Conservation (phyloP, 2,797 vertebrate species). For the Eulemur albifrons region DNA sequence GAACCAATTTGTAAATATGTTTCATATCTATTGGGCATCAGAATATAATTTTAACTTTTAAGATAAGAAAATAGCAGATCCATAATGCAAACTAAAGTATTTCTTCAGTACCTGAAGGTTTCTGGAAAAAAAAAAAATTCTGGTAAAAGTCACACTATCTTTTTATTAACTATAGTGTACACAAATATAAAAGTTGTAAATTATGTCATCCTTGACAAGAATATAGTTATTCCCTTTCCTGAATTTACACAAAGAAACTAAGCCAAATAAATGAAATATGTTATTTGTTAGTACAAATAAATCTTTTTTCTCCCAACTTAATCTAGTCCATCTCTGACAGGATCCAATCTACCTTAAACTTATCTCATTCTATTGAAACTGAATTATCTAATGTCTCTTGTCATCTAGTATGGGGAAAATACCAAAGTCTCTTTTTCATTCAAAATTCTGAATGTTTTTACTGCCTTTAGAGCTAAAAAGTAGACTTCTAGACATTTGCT, state of each 20-base stretch:
- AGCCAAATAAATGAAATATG: slow-evolving; percentile 6
- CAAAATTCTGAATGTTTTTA: not conserved
- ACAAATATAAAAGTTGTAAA: slow-evolving; percentile 22
- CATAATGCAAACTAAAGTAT: not conserved
- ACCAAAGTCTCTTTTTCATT: not conserved
- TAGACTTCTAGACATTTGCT: not conserved
- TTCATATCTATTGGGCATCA: not conserved
- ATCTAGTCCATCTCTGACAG: not conserved
- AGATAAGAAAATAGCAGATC: not conserved
- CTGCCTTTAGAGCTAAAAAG: not conserved
- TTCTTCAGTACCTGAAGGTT: not conserved
- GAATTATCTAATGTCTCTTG: not conserved
- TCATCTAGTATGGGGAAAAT: not conserved
- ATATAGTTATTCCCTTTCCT: not conserved
- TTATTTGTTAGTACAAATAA: not conserved
- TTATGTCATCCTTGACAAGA: slow-evolving; percentile 19
- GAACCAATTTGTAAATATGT: not conserved
- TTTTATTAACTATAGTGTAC: slow-evolving; percentile 19
- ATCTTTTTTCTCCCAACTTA: not conserved
- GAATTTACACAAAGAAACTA: slow-evolving; percentile 50
- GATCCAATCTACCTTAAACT: not conserved
- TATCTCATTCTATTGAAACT: slow-evolving; percentile 17
- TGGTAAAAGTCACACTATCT: not conserved
- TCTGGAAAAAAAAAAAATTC: not conserved
- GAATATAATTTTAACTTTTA: slow-evolving; percentile 46